Conservation (phyloP, 35 echinoderm and acorn worm species). For the Ptychodera flava region DNA sequence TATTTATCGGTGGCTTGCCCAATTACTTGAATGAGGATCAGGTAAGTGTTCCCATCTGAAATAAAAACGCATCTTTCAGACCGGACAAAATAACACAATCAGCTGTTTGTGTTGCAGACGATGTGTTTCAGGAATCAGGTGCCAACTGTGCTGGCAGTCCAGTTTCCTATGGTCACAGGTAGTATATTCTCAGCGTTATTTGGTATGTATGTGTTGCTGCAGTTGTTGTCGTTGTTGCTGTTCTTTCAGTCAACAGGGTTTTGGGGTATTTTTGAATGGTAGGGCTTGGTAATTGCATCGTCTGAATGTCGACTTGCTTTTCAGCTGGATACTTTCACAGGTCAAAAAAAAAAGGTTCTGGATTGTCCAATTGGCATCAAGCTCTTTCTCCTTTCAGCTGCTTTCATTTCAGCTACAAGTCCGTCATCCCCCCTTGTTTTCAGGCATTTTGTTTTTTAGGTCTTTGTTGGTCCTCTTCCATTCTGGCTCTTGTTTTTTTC, state of each 20-base stretch:
- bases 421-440: background rate
- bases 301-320: too few species aligned
- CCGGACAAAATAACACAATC: background rate
- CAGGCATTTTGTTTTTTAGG: background rate
- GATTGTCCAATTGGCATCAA: background rate
- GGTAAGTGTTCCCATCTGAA: too few species aligned
- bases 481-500: too few species aligned
- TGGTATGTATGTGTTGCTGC: background rate
- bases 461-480: too few species aligned
- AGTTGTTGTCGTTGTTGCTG: too few species aligned
- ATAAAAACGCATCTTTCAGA: too few species aligned
- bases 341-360: background rate
- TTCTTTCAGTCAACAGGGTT: background rate
- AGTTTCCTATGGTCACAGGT: background rate
- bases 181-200: too few species aligned
- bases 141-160: background rate
- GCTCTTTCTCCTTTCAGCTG: background rate
- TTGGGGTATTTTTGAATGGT: background rate
- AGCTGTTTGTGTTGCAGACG: background rate
- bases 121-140: too few species aligned
- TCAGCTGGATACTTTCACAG: too few species aligned
- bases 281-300: background rate
- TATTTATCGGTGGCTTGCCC: conserved; percentile 94
- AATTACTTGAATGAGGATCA: conserved; percentile 98
- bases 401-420: background rate